Percentiles rank a stretch among this genome's conserved stretches.
phyloP scores from a whole-genome alignment of 2,888 invertebrate genomes.

The Amphimallon solstitiale region DNA sequence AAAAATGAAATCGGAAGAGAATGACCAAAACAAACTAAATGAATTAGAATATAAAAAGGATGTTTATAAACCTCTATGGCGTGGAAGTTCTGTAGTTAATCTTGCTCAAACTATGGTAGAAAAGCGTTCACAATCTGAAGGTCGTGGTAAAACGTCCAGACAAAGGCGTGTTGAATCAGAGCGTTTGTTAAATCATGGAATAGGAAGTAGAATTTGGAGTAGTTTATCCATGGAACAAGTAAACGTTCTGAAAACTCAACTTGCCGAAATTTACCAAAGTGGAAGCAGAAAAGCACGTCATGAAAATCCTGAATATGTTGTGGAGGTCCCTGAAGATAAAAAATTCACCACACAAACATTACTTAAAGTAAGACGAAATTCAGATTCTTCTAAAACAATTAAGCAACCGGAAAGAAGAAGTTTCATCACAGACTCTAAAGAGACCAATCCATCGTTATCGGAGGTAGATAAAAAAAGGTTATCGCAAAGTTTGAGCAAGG shows the following conservation, averaged over 20 bases:
- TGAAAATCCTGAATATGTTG: slow-evolving; percentile 68
- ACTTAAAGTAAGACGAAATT: slow-evolving; percentile 64
- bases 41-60: slow-evolving; percentile 69
- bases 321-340: slow-evolving; percentile 67
- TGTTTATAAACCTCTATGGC: slow-evolving; percentile 83
- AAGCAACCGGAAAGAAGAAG: background rate
- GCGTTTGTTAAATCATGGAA: slow-evolving; percentile 65
- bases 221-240: slow-evolving; percentile 87
- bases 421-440: background rate
- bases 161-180: slow-evolving; percentile 55
- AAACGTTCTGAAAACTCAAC: slow-evolving; percentile 79
- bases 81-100: slow-evolving; percentile 84
- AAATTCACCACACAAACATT: slow-evolving; percentile 45
- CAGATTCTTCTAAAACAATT: slow-evolving; percentile 51
- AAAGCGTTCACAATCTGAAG: slow-evolving; percentile 65
- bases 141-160: slow-evolving; percentile 54
- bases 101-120: slow-evolving; percentile 77
- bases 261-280: slow-evolving; percentile 82
- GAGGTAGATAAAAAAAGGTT: slow-evolving; percentile 79
- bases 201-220: slow-evolving; percentile 83
- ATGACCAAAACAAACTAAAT: slow-evolving; percentile 60
- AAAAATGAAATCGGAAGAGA: slow-evolving; percentile 68
- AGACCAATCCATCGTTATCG: slow-evolving; percentile 53
- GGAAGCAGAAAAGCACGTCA: slow-evolving; percentile 39
- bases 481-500: slow-evolving; percentile 78